Conservation (phyloP, 2,888 invertebrate species). For the Caenorhabditis imperialis region DNA sequence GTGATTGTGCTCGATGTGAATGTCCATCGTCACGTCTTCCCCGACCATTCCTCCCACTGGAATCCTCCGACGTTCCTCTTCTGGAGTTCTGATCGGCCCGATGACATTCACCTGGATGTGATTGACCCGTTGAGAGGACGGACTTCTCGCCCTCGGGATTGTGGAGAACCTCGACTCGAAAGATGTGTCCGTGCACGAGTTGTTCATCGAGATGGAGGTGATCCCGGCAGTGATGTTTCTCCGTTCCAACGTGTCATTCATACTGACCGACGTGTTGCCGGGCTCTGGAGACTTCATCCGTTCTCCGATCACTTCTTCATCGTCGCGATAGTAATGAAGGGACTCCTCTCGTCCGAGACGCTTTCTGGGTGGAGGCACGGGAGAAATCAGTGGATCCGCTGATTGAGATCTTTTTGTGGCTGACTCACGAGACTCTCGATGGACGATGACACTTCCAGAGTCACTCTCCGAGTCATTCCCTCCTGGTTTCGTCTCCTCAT, state of each 20-base stretch:
- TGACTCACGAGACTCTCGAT: conserved; percentile 30
- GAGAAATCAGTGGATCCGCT: conserved; percentile 38
- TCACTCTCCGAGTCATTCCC: conserved; percentile 28
- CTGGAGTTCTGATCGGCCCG: conserved; percentile 27
- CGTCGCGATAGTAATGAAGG: conserved; percentile 46
- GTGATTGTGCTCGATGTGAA: conserved; percentile 15
- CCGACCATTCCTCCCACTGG: conserved; percentile 30
- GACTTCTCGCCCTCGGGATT: conserved; percentile 38
- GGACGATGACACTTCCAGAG: conserved; percentile 41
- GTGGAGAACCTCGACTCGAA: conserved; percentile 49
- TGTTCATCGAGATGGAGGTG: conserved; percentile 45
- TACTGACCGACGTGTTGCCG: conserved; percentile 34
- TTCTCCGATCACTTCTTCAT: conserved; percentile 25
- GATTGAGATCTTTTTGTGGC: conserved; percentile 26
- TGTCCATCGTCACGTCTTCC: conserved; percentile 44
- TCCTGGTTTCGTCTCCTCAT: conserved; percentile 34
- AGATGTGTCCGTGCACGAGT: conserved; percentile 46
- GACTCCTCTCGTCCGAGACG: conserved; percentile 46
- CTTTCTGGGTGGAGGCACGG: conserved; percentile 40
- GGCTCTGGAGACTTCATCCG: conserved; percentile 26
- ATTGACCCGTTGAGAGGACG: conserved; percentile 20
- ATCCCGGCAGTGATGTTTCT: conserved; percentile 40
- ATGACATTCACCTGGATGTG: conserved; percentile 48
- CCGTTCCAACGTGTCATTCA: conserved; percentile 34
- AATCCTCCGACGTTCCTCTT: conserved; percentile 16